Base-by-base conservation (phyloP, 2,888 invertebrate species). In the Dryobota labecula region DNA sequence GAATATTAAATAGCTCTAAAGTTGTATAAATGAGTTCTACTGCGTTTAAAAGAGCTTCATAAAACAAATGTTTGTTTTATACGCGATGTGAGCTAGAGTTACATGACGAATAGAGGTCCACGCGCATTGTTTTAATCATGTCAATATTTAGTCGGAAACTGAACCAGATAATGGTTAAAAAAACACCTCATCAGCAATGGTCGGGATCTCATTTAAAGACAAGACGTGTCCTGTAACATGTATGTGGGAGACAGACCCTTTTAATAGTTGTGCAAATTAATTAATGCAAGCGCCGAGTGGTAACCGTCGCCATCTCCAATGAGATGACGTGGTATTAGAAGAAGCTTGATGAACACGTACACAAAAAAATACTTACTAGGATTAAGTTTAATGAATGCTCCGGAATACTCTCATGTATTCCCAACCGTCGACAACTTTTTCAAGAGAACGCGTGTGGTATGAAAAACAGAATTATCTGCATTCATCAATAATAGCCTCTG, bases 1-100 rank as follows among this genome's bases (percentile, higher is more conserved):
- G 94, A 93, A 94, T 94, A 92, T 91, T 90, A 94, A 94, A 90
- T 86, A 91, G 90, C 78, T 81, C 77, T 83, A 86, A 88, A 83
- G 82, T 83, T 69, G 76, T 77, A 84, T 87, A 83, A 86, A 87
- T 78, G 83, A 82, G 71, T 74, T 79, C 57, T 64, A 73, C 57
- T 70, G 73, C 30, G 72, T 68, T 70, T 69, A 75, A 61, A 66
- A 73, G 57, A 74, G 70, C 66, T 72, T 71, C 62, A 76, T 78
- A 72, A 81, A 84, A 77, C 62, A 82, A 79, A 85, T 70, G 73
- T 78, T 82, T 74, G 61, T 73, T 72, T 75, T 76, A 69, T 76
- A 71, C 43, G 60, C 60, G 63, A 63, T 53, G 74, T 67, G 54
- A 54, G 53, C 56, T n/a, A n/a, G n/a, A n/a, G n/a, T n/a, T 60